Percentiles rank a stretch among this genome's conserved stretches.
These are phyloP conservation scores for Myrmophylax atrothorax DNA, from an alignment of 2,113 vertebrate species.

Conservation along the genomic window DNA sequence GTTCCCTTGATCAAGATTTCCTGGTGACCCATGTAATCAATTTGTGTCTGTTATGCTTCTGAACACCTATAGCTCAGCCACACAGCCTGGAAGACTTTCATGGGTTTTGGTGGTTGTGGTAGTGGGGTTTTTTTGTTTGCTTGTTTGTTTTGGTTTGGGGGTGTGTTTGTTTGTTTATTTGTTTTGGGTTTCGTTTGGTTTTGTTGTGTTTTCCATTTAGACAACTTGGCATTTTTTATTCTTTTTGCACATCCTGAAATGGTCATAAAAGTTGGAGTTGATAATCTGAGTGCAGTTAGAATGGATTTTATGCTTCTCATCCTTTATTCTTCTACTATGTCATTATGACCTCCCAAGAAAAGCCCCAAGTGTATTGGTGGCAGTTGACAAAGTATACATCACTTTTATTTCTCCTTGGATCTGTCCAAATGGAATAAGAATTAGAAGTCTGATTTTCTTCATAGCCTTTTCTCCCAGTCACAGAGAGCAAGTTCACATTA, in stretches of 20 bases:
- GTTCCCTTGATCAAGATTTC: conserved; percentile 9
- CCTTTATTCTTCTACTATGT: not conserved
- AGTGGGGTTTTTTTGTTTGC: too few species aligned
- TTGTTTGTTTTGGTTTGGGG: too few species aligned
- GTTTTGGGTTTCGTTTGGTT: too few species aligned
- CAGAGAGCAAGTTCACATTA: not conserved
- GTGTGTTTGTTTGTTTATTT: too few species aligned
- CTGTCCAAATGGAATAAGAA: not conserved
- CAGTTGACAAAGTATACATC: not conserved
- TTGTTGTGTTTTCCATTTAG: not conserved
- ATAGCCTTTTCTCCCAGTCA: not conserved
- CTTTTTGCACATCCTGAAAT: not conserved
- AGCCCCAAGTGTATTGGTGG: not conserved
- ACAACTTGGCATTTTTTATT: not conserved
- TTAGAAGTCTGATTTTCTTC: not conserved
- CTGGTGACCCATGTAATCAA: not conserved
- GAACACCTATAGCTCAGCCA: not conserved
- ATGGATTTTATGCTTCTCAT: not conserved
- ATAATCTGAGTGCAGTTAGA: not conserved
- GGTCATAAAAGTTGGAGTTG: not conserved
- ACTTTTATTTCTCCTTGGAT: not conserved
- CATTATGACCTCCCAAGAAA: not conserved
- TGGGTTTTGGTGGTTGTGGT: not conserved
- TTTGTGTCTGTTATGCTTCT: not conserved
- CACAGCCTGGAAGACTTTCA: not conserved